Percentiles rank a stretch among this genome's conserved stretches.
Conservation (phyloP, 2,113 vertebrate genomes). For the Calyptomena viridis region DNA sequence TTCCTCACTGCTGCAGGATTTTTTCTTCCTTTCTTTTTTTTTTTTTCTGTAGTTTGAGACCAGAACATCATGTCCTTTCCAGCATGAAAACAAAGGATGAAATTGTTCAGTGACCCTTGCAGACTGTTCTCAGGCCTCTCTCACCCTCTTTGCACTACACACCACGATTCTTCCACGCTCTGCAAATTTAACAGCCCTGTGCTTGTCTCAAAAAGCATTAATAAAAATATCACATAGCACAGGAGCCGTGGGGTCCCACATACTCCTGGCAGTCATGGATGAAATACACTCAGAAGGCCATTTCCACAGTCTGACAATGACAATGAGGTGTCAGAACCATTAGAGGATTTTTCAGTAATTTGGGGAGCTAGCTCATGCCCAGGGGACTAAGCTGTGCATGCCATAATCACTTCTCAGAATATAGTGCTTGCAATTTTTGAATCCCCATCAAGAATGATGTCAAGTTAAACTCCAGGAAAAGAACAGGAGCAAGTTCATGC, state of each 20-base stretch:
- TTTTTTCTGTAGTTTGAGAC: not conserved
- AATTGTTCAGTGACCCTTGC: not conserved
- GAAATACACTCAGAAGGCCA: not conserved
- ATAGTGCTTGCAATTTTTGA: not conserved
- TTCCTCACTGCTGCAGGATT: not conserved
- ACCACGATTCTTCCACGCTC: not conserved
- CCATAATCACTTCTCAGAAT: not conserved
- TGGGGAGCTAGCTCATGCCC: not conserved
- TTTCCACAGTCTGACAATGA: not conserved
- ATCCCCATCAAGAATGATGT: not conserved
- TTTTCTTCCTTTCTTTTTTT: not conserved
- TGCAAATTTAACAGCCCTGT: not conserved
- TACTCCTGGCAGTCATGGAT: not conserved
- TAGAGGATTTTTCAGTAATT: not conserved
- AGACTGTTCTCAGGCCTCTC: not conserved
- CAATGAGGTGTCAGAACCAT: not conserved
- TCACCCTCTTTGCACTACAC: not conserved
- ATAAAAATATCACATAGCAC: not conserved
- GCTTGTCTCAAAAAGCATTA: not conserved
- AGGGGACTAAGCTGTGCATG: not conserved
- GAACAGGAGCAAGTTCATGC: not conserved
- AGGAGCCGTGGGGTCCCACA: not conserved
- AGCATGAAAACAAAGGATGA: not conserved
- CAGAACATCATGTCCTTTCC: not conserved
- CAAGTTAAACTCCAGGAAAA: not conserved